phyloP scores from a whole-genome alignment of 1,140 invertebrate genomes.

The Sitophilus oryzae region DNA sequence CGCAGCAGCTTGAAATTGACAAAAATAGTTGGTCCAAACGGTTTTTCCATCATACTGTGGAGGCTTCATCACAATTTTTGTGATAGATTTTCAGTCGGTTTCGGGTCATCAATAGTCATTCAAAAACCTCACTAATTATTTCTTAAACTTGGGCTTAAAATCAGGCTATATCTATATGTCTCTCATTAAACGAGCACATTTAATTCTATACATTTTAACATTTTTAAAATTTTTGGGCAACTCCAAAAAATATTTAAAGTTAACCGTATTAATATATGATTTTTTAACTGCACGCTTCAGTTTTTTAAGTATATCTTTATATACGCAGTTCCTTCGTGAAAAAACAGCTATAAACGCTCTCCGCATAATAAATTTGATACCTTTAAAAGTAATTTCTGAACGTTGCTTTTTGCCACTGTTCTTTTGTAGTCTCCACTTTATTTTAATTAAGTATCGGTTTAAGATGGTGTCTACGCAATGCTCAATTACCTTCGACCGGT shows the following conservation, averaged over 20 bases:
- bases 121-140: too few relatives aligned
- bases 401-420: background rate
- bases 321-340: constrained; percentile 1
- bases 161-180: too few relatives aligned
- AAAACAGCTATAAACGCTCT: constrained; percentile 9
- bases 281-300: background rate
- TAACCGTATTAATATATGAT: background rate
- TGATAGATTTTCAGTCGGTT: too few relatives aligned
- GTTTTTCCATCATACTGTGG: too few relatives aligned
- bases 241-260: constrained; percentile 4
- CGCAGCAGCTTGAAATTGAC: too few relatives aligned
- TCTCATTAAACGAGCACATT: too few relatives aligned
- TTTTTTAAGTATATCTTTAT: constrained; percentile 2
- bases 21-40: too few relatives aligned
- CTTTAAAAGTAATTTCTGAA: background rate
- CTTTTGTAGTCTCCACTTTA: background rate
- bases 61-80: too few relatives aligned
- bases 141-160: too few relatives aligned
- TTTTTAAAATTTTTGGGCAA: background rate
- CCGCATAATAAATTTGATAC: background rate
- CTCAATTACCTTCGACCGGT: background rate
- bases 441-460: background rate
- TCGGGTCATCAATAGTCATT: too few relatives aligned
- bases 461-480: background rate
- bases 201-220: constrained; percentile 8